Base-by-base conservation (phyloP, 2,113 vertebrate genomes). In the Apodemus speciosus region DNA sequence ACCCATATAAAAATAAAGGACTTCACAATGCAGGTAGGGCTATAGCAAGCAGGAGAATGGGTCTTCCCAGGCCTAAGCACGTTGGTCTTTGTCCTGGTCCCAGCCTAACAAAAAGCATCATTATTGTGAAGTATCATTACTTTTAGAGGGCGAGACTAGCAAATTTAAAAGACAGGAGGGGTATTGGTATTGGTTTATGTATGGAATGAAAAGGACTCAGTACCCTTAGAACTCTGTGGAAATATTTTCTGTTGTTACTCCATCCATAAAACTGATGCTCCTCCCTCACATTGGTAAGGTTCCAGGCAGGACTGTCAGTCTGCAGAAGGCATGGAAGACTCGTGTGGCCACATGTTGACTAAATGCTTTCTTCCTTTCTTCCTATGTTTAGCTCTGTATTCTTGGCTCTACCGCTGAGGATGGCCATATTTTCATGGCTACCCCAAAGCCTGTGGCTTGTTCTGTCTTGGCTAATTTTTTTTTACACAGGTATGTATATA, bases 111-210 rank as follows among this genome's bases (percentile, higher is more conserved):
- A 32, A 66, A 91, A 75, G 6, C 51, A n/a, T 69, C 2, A 6
- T 6, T 23, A 4, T 58, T 85, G 16, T 69, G 43, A 92, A 88
- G 49, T 69, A 90, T 77, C 51, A 79, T 25, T 90, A 30, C 49
- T 71, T 92, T 90, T 56, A 85, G 68, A 85, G 49, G 66, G 20
- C 7, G 79, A 43, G 43, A 85, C 30, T 58, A 90, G 62, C 25
- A 86, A 49, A 92, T 53, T 89, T 43, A 30, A 92, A 88, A 88
- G 60, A 58, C 84, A 71, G 68, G 25, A 27, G 79, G 32, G 6
- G 43, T 46, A 46, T 46, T 46, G n/a, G 64, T 71, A 25, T 49
- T 83, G 49, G 79, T 79, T 95, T 64, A 20, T 68, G 3, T 90
- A 80, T 89, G 92, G 87, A 58, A 56, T 58, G 73, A 85, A 62